Conservation (phyloP, 2,888 invertebrate species). For the Lomographa bimaculata region DNA sequence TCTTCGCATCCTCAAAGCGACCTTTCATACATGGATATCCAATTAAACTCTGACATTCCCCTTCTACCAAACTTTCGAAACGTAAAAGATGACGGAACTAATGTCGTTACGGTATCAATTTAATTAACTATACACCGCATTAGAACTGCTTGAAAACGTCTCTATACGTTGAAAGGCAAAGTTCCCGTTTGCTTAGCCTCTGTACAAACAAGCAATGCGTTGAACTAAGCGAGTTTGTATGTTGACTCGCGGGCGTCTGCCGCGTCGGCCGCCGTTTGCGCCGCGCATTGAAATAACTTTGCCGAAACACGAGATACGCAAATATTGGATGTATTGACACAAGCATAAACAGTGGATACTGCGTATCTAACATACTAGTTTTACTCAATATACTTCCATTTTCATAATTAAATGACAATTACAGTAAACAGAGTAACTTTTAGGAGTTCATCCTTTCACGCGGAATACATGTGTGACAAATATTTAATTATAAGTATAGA, state of each 20-base stretch:
- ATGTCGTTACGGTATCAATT: constrained; percentile 48
- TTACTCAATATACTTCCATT: too few species aligned
- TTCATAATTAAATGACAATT: too few species aligned
- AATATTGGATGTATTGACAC: constrained; percentile 47
- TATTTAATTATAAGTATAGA: too few species aligned
- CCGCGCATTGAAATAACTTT: constrained; percentile 52
- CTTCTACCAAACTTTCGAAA: constrained; percentile 4
- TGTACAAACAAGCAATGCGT: constrained; percentile 59
- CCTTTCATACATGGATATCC: too few species aligned
- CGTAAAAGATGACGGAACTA: constrained; percentile 27
- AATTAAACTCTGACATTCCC: background rate
- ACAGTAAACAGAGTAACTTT: too few species aligned
- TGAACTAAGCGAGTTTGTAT: constrained; percentile 66
- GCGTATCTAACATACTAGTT: too few species aligned
- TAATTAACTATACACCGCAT: constrained; percentile 59
- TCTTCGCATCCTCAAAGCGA: constrained; percentile 9
- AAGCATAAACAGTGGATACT: constrained; percentile 3
- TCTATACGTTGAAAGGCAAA: constrained; percentile 55
- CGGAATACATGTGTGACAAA: too few species aligned
- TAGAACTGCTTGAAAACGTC: constrained; percentile 50
- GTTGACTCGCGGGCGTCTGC: constrained; percentile 48
- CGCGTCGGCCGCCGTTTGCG: constrained; percentile 26
- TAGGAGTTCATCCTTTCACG: too few species aligned
- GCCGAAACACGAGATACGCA: constrained; percentile 47
- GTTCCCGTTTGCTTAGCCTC: constrained; percentile 58